Conservation (phyloP, 2,797 vertebrate species). For the Adelosebastes latens region DNA sequence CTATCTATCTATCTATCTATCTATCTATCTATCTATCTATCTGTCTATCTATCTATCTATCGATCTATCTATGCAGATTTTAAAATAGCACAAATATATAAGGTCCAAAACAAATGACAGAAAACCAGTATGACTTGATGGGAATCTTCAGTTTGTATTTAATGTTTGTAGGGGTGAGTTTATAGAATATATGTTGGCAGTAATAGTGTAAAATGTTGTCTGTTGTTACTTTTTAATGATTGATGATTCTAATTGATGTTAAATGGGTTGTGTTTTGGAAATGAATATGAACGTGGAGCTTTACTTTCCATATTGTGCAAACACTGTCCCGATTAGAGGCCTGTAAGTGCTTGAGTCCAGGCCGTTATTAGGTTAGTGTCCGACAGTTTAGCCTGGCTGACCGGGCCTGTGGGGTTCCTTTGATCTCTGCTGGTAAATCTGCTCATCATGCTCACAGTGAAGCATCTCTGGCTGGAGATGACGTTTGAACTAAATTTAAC, state of each 20-base stretch:
- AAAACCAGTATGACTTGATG: too few relatives aligned
- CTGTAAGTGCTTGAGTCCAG: conserved; percentile 7
- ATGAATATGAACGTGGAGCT: not conserved
- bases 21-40: too few relatives aligned
- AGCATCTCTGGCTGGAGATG: conserved; percentile 5
- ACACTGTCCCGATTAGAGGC: conserved; percentile 1
- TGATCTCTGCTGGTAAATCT: conserved; percentile 57
- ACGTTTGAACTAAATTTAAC: not conserved
- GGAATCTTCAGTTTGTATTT: too few relatives aligned
- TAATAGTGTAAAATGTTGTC: too few relatives aligned
- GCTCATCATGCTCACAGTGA: conserved; percentile 39
- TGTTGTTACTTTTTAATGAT: too few relatives aligned
- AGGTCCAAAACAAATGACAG: too few relatives aligned
- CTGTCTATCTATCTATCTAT: too few relatives aligned
- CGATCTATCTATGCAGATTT: not conserved
- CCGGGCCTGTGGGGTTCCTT: conserved; percentile 47
- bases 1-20: not conserved
- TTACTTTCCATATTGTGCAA: not conserved
- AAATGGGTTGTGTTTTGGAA: fast-evolving
- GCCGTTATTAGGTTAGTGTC: conserved; percentile 61
- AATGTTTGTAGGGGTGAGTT: too few relatives aligned
- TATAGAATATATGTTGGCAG: too few relatives aligned
- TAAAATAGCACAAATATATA: too few relatives aligned
- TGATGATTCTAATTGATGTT: too few relatives aligned
- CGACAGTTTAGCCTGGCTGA: conserved; percentile 54